A percentile compares a stretch with the other conserved stretches of the same genome.
Conservation (phyloP, 2,797 vertebrate species). For the Phalanger gymnotis region DNA sequence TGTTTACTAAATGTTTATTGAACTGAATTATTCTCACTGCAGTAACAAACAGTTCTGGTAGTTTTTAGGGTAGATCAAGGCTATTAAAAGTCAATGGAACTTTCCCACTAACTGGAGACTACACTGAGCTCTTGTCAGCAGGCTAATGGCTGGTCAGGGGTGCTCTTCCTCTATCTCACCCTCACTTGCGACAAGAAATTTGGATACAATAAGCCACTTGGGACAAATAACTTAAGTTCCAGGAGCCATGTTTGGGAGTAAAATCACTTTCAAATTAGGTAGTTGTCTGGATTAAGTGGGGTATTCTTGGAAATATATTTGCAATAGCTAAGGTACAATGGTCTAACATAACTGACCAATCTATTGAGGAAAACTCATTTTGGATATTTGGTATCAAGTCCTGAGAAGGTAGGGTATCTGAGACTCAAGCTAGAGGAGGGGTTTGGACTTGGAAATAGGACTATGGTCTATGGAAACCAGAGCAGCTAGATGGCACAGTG, state of each 20-base stretch:
- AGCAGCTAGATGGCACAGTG: background rate
- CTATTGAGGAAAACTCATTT: background rate
- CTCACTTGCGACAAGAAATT: background rate
- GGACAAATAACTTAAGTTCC: background rate
- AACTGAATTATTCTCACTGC: background rate
- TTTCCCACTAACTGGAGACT: background rate
- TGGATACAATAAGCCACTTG: background rate
- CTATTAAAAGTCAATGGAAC: background rate
- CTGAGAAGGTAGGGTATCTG: background rate
- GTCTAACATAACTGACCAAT: background rate
- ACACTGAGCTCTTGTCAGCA: background rate
- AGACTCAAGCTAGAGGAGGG: background rate
- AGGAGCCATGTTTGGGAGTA: background rate
- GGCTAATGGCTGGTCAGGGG: background rate
- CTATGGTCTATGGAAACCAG: background rate
- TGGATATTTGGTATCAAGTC: background rate
- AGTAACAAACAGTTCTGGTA: background rate
- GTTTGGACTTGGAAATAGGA: background rate
- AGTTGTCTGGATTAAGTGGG: background rate
- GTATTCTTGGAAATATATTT: background rate
- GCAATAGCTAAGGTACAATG: background rate
- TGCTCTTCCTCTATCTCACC: background rate
- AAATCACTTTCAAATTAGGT: background rate
- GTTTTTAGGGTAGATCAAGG: background rate
- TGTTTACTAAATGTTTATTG: conserved; percentile 8